Evolutionary conservation across 2,888 invertebrate genomes (phyloP), one percentile per base, ranked within the genome.

Genomic region (Latrodectus elegans): DNA sequence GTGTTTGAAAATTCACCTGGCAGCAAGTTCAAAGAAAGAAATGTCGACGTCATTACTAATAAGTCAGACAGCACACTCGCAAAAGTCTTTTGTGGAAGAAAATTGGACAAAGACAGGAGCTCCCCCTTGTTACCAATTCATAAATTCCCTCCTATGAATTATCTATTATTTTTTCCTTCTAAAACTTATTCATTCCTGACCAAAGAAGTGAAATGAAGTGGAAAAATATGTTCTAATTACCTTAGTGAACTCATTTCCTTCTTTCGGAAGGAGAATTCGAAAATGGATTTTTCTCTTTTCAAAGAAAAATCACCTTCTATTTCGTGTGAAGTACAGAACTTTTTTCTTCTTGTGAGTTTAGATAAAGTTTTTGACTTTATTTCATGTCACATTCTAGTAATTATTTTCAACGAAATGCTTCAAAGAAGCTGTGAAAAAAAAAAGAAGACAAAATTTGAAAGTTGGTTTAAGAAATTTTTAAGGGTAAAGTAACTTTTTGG

Each of bases 201-300:
- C 60, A 49, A 51, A 12, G 51, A 70, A 60, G 67, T 52, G 77
- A 68, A 77, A 74, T 64, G 53, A 51, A 67, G 65, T 51, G 81
- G 55, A 65, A 81, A 81, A 81, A 81, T 81, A 67, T 73, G 65
- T 67, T 81, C 81, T 80, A 81, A 81, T 81, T 81, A 81, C 53
- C 81, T 64, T 17, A 53, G 15, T 52, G 67, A 74, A 74, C 67
- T 67, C 74, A 74, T 74, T 81, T 81, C 74, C 73, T 67, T 64
- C 72, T 72, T 64, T 22, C 49, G 49, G 11, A 8, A 38, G 38
- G 38, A 38, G 38, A 38, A 38, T 14, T 12, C n/a, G 67, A 64
- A 74, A 74, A 67, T 74, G 65, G 67, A 74, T 81, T 81, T 81
- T 74, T 73, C 53, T 79, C 55, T 71, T 15, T 51, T 38, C 52